phyloP scores from a whole-genome alignment of 35 echinoderm and acorn worm genomes.

The Amphiura filiformis region DNA sequence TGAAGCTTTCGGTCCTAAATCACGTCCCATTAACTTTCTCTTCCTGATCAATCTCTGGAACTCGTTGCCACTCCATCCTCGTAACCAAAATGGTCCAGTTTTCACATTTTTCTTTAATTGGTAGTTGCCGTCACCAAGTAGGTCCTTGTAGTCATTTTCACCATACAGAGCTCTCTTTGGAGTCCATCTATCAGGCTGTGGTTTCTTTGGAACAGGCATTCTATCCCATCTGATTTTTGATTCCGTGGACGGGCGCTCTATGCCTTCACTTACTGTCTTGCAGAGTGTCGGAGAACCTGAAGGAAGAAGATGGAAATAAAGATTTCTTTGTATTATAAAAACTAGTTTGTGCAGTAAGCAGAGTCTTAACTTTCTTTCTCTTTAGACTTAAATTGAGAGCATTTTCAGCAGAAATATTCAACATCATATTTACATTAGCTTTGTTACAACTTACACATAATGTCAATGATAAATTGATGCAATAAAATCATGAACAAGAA shows the following conservation, averaged over 20 bases:
- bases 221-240: conserved; percentile 73
- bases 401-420: too few relatives aligned
- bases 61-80: conserved; percentile 83
- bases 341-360: too few relatives aligned
- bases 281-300: too few relatives aligned
- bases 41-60: conserved; percentile 73
- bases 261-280: too few relatives aligned
- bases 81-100: conserved; percentile 80
- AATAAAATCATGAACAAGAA: too few relatives aligned
- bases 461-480: too few relatives aligned
- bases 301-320: not conserved
- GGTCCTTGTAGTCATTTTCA: conserved; percentile 99
- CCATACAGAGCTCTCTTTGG: conserved; percentile 85
- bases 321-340: too few relatives aligned
- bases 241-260: conserved; percentile 64
- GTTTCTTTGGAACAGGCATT: conserved; percentile 68
- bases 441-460: too few relatives aligned
- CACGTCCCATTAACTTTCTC: conserved; percentile 44
- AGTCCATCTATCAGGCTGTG: conserved; percentile 65
- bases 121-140: conserved; percentile 89
- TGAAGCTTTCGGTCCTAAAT: conserved; percentile 64
- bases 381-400: too few relatives aligned
- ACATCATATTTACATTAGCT: too few relatives aligned
- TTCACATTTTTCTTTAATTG: conserved; percentile 76
- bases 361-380: too few relatives aligned